Base-by-base conservation (phyloP, 2,888 invertebrate genomes). In the Plagiodera versicolora region DNA sequence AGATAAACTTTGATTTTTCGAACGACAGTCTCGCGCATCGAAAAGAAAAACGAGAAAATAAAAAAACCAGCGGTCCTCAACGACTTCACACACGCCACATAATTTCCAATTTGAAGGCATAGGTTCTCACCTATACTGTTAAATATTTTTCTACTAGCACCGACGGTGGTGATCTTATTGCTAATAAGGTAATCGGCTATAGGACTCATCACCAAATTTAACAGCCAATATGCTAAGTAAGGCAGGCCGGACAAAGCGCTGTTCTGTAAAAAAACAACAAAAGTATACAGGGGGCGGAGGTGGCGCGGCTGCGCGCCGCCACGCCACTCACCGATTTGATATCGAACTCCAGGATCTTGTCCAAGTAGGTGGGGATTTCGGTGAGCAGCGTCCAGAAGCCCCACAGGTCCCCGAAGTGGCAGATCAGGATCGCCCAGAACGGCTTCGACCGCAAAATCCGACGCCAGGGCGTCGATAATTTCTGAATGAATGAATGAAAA, bases 311-410 rank as follows among this genome's bases (percentile, higher is more conserved):
- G n/a, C n/a, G n/a, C n/a, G n/a, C n/a, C n/a, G n/a, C 24, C 6
- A 5, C 6, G 24, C 24, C 24, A 67, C 73, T 72, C 68, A 90
- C 90, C 68, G 85, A 80, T 75, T 88, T 86, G 19, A 93, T 89
- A 59, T 92, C 83, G 70, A 87, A 90, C 55, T 84, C 81, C 0
- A 93, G 83, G 5, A 92, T 87, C 48, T 86, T 84, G 69, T 85
- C 86, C 86, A 94, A 88, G 75, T 92, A 94, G 0, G 88, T 86
- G 0, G 94, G 94, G 74, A 92, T 89, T 77, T 93, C 89, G 0
- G 92, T 92, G 1, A 93, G 82, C 28, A 94, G 80, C 24, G 91
- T 92, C 89, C 91, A 92, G 80, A 90, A 93, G 19, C 93, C 93
- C 86, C 92, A 89, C 71, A 86, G 87, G 70, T 93, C 90, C 0